Evolutionary conservation across 2,113 vertebrate species (phyloP), one percentile per base, ranked within the genome.

Genomic region (Pelecanoides urinatrix): DNA sequence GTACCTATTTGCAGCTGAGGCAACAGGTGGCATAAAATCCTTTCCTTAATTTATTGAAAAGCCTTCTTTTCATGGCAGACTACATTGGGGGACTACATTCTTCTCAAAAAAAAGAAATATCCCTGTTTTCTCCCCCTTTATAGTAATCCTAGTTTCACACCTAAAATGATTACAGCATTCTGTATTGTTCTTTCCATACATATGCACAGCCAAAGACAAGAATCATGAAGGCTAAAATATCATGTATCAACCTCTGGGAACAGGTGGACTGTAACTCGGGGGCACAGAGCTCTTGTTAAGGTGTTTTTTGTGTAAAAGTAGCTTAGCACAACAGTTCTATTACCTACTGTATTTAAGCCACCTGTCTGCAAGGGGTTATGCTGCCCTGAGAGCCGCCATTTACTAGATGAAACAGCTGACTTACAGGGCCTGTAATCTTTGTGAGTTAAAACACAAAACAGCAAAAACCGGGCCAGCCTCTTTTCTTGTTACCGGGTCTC

Each of bases 401-500:
- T 95, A 97, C 92, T 97, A 91, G 97, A 97, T 91, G 94, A 95
- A 98, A 97, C 98, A 99, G 98, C 98, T 98, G 98, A 99, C 96
- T 95, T 53, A 63, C 89, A 77, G 94, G 76, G 58, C 81, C 50
- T 82, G 53, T 87, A 96, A 96, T 98, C 87, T 86, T 58, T 68
- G 71, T 74, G 65, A 85, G 53, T 63, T 62, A 32, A 86, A 95
- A 71, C 65, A 93, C 45, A 92, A 74, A 82, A 6, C 44, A 88
- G 44, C 32, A 90, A 80, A 90, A 91, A 8, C 4, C 52, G 77
- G 53, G 45, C 58, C 63, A 83, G 16, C 8, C 76, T 86, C 70
- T 92, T 71, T 66, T 34, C 91, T 84, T 90, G 26, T 75, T 86
- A 65, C 67, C 1, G 8, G 50, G 72, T 91, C 72, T 88, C 44